Evolutionary conservation across 1,140 invertebrate species (phyloP).

Genomic region (Trissolcus basalis): DNA sequence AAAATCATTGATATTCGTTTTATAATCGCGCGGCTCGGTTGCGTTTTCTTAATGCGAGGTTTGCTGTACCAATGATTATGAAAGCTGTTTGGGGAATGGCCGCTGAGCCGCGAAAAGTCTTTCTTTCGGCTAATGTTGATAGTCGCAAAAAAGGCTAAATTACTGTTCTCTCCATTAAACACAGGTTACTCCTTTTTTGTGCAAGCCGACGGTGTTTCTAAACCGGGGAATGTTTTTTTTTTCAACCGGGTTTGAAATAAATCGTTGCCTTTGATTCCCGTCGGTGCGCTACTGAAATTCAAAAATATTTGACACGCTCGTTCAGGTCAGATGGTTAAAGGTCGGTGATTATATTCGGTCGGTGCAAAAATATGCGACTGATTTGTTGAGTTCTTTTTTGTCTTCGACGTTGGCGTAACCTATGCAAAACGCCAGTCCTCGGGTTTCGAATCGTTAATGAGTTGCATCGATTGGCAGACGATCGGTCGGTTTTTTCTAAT

Average conservation of each 20-base stretch:
- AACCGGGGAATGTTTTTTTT: neutral
- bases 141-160: neutral
- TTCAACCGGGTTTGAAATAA: neutral
- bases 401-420: neutral
- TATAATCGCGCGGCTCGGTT: slow-evolving; percentile 5
- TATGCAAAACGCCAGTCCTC: neutral
- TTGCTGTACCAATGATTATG: slow-evolving; percentile 14
- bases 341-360: too few relatives aligned
- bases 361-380: neutral
- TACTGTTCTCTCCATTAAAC: slow-evolving; percentile 1
- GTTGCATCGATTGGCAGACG: slow-evolving; percentile 15
- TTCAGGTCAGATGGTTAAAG: too few relatives aligned
- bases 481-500: slow-evolving; percentile 31
- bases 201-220: neutral
- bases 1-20: slow-evolving; percentile 14
- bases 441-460: slow-evolving; percentile 14
- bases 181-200: neutral
- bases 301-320: too few relatives aligned
- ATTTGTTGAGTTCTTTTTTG: neutral
- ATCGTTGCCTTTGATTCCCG: neutral
- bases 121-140: slow-evolving; percentile 3
- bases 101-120: slow-evolving; percentile 6
- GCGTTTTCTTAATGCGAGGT: slow-evolving; percentile 14
- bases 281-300: too few relatives aligned
- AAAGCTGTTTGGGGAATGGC: slow-evolving; percentile 16